Conservation (phyloP, 2,888 invertebrate genomes). For the Lepidochitona cinerea region DNA sequence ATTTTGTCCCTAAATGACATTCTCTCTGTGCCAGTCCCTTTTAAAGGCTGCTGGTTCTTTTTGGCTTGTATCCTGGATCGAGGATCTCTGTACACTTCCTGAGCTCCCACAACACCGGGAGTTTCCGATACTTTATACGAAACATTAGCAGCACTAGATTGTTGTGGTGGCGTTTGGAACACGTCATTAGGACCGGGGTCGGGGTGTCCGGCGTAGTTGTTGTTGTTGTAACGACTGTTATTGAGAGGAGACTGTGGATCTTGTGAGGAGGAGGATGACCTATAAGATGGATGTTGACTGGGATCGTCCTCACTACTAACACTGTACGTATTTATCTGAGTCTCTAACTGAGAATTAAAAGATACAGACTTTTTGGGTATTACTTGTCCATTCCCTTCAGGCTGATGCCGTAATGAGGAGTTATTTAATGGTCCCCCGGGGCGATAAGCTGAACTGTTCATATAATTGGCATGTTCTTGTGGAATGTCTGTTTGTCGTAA, state of each 20-base stretch:
- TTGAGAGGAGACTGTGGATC: conserved; percentile 60
- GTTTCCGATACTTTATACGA: conserved; percentile 75
- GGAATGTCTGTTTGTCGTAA: not conserved
- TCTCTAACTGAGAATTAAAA: conserved; percentile 69
- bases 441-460: conserved; percentile 1
- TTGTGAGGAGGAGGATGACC: conserved; percentile 43
- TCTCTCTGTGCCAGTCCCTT: conserved; percentile 77
- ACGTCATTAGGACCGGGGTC: conserved; percentile 31
- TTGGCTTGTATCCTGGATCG: conserved; percentile 89
- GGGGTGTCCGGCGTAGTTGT: conserved; percentile 40
- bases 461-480: not conserved
- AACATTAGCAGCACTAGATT: conserved; percentile 29
- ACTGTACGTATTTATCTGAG: conserved; percentile 58
- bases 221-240: conserved; percentile 51
- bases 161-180: conserved; percentile 33
- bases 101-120: conserved; percentile 97
- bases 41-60: conserved; percentile 43
- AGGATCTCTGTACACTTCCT: conserved; percentile 98
- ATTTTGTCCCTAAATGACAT: conserved; percentile 98
- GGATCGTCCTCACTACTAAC: conserved; percentile 35
- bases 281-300: conserved; percentile 41
- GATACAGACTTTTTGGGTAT: conserved; percentile 71
- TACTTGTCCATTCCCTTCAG: too few species aligned
- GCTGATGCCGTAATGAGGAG: not conserved
- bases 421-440: not conserved